Evolutionary conservation across 2,113 vertebrate genomes (phyloP).

Genomic region (Delphinapterus leucas): DNA sequence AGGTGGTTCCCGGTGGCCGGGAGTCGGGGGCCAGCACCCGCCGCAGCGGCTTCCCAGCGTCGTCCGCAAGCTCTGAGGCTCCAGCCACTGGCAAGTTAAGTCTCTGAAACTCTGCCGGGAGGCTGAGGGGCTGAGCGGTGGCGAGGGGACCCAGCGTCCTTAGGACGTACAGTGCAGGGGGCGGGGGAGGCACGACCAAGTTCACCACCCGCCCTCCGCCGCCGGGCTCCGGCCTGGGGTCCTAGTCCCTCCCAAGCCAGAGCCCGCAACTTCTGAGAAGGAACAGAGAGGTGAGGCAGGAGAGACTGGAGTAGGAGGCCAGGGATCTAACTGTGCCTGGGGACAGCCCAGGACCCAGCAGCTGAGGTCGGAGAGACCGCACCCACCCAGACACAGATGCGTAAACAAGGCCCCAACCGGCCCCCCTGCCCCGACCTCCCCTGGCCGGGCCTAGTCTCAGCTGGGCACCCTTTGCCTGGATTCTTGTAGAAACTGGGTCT

Average conservation of each 20-base stretch:
- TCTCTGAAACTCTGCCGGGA: background rate
- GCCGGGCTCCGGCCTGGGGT: background rate
- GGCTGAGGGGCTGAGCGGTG: background rate
- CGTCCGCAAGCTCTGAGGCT: background rate
- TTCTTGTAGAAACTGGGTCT: background rate
- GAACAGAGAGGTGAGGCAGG: background rate
- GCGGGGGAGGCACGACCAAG: background rate
- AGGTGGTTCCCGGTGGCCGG: constrained; percentile 50
- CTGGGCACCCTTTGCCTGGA: rapidly evolving
- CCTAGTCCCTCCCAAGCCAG: background rate
- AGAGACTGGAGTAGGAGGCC: background rate
- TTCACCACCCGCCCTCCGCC: background rate
- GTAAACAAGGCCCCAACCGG: background rate
- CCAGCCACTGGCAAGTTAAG: background rate
- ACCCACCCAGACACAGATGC: background rate
- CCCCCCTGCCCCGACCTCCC: background rate
- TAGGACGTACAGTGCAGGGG: background rate
- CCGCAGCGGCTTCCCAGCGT: background rate
- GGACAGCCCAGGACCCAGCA: background rate
- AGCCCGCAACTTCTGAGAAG: constrained; percentile 34
- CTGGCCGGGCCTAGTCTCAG: background rate
- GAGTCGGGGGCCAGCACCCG: background rate
- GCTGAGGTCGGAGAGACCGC: background rate
- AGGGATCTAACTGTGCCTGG: background rate
- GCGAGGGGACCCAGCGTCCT: background rate